phyloP scores from a whole-genome alignment of 2,113 vertebrate species.

The Pristiophorus japonicus region DNA sequence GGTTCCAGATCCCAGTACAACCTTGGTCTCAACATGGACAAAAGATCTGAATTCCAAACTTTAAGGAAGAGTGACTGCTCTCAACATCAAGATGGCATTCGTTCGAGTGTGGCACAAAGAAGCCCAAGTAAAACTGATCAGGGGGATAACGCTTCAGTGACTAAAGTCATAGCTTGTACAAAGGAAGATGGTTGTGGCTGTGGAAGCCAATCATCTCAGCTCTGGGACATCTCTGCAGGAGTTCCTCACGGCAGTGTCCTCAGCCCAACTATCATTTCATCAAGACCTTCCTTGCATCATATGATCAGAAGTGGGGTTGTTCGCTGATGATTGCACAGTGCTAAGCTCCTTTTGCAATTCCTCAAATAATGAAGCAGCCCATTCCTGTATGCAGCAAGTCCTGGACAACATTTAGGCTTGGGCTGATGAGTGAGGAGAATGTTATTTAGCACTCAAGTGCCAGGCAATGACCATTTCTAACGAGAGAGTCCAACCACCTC shows the following conservation, averaged over 20 bases:
- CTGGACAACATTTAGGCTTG: background rate
- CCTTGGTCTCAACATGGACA: too few species aligned
- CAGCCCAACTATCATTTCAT: too few species aligned
- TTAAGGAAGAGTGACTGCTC: too few species aligned
- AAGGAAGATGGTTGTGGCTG: background rate
- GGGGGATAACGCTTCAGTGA: background rate
- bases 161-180: background rate
- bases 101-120: background rate
- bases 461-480: background rate
- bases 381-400: too few species aligned
- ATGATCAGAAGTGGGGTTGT: too few species aligned
- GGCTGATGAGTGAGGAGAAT: background rate
- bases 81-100: too few species aligned
- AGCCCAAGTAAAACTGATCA: background rate
- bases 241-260: too few species aligned
- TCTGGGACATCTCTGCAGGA: background rate
- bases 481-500: background rate
- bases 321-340: background rate
- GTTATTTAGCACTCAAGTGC: background rate
- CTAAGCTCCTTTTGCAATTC: background rate
- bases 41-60: too few species aligned
- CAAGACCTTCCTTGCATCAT: too few species aligned
- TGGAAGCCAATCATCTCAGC: background rate
- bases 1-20: too few species aligned
- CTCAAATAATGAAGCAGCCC: background rate